These are phyloP conservation scores for Toxotes chatareus DNA, from an alignment of 2,113 vertebrate species.

Conservation along the genomic window DNA sequence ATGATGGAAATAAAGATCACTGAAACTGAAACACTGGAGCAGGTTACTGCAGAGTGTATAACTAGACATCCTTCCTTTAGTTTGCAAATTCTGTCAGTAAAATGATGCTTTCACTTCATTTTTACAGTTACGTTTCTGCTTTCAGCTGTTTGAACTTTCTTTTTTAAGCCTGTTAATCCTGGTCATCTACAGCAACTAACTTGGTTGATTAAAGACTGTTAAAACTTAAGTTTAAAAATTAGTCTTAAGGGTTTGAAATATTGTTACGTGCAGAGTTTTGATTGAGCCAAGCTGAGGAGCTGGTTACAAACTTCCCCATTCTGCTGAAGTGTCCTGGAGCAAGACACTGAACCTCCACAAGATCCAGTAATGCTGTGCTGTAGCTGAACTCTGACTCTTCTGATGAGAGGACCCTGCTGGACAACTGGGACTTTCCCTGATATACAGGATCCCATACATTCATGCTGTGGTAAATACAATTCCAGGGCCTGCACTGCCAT, in stretches of 20 bases:
- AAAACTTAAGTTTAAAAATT: too few relatives aligned
- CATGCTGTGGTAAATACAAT: neutral
- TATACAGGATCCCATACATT: conserved; percentile 47
- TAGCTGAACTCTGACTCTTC: conserved; percentile 44
- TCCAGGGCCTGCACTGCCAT: conserved; percentile 46
- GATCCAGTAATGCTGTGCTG: neutral
- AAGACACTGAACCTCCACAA: neutral
- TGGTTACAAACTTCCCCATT: neutral
- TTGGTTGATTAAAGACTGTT: too few relatives aligned
- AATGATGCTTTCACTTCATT: too few relatives aligned
- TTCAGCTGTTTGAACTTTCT: neutral
- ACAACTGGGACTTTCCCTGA: conserved; percentile 29
- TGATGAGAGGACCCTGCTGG: neutral
- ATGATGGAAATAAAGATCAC: neutral
- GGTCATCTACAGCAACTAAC: neutral
- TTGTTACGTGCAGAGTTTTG: neutral
- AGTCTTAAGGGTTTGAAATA: neutral
- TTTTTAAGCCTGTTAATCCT: neutral
- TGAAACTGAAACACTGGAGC: neutral
- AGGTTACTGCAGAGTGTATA: neutral
- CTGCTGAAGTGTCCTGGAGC: neutral
- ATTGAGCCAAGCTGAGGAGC: too few relatives aligned
- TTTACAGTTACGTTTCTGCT: neutral
- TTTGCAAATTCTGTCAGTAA: neutral
- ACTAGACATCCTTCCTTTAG: neutral